Evolutionary conservation across 2,113 vertebrate species (phyloP).

Genomic region (Sebastes schlegelii): DNA sequence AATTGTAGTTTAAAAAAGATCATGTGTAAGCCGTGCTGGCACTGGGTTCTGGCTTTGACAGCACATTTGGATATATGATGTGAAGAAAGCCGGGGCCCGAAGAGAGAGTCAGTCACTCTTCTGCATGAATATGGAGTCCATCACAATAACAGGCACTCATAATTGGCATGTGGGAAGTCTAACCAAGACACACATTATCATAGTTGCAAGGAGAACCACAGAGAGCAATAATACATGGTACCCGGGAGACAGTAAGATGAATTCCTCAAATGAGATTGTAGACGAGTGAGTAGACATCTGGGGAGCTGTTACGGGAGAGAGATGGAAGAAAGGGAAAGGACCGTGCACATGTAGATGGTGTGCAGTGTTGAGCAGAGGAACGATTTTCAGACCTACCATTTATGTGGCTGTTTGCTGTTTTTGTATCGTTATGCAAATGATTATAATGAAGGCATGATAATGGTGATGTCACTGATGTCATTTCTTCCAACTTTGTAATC

Average conservation of each 20-base stretch:
- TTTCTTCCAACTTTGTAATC: constrained; percentile 28
- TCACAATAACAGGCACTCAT: constrained; percentile 71
- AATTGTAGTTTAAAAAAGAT: constrained; percentile 53
- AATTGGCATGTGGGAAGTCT: constrained; percentile 74
- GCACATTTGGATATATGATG: constrained; percentile 49
- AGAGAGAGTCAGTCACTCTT: constrained; percentile 49
- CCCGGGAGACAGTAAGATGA: constrained; percentile 76
- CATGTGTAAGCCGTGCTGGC: constrained; percentile 23
- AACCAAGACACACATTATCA: constrained; percentile 77
- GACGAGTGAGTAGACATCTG: constrained; percentile 64
- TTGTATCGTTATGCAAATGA: constrained; percentile 19
- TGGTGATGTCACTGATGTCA: constrained; percentile 15
- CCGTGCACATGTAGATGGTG: constrained; percentile 22
- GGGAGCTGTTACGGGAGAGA: constrained; percentile 64
- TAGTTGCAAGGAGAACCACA: constrained; percentile 74
- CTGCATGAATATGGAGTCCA: constrained; percentile 59
- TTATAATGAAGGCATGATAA: constrained; percentile 32
- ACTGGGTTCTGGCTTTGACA: constrained; percentile 35
- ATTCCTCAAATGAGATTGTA: constrained; percentile 81
- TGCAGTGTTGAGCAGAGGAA: constrained; percentile 27
- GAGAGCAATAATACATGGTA: constrained; percentile 76
- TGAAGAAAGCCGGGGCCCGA: constrained; percentile 12
- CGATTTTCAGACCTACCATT: constrained; percentile 46
- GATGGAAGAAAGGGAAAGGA: constrained; percentile 36
- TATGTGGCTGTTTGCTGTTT: constrained; percentile 30